Evolutionary conservation across 2,888 invertebrate species (phyloP), one percentile per base, ranked within the genome.

Genomic region (Agrilus cyanescens): DNA sequence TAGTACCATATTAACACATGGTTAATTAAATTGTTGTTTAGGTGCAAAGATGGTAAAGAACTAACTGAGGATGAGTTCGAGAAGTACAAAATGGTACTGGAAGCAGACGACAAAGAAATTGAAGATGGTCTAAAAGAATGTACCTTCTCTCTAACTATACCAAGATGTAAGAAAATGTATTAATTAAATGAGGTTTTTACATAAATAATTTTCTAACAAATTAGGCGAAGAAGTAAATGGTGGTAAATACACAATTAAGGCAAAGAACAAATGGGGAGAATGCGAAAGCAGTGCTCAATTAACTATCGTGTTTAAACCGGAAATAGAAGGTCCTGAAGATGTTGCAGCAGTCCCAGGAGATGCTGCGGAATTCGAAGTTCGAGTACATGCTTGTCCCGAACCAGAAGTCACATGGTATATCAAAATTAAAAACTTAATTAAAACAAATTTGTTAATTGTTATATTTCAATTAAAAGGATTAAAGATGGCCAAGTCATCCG

Each of bases 321-420:
- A 86, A 67, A 80, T 90, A 46, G 77, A 81, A 45, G 81, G 81
- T 0, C 73, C 88, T 37, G 77, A 78, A 52, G 85, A 88, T 59
- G 70, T 82, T 35, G 76, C 74, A 16, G 80, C 80, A 2, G 75
- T 80, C 45, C 88, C 89, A 1, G 86, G 80, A 41, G 85, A 88
- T 55, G 76, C 81, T 20, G 80, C 85, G 16, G 77, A 78, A 47
- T 82, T 96, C 61, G 78, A 84, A 53, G 86, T 85, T 30, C 75
- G 82, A 33, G 80, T 96, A 2, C 80, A 82, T 54, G 91, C 94
- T 16, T 90, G 90, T 65, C 97, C 97, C 0, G 78, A 82, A 49
- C 90, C 96, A 2, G 83, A 83, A 51, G 78, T 97, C 2, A 78
- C 83, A 53, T 96, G 94, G 93, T 73, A 57, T 54, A 15, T 8